These are phyloP conservation scores for Meta bourneti DNA, from an alignment of 2,888 invertebrate genomes.

Conservation along the genomic window DNA sequence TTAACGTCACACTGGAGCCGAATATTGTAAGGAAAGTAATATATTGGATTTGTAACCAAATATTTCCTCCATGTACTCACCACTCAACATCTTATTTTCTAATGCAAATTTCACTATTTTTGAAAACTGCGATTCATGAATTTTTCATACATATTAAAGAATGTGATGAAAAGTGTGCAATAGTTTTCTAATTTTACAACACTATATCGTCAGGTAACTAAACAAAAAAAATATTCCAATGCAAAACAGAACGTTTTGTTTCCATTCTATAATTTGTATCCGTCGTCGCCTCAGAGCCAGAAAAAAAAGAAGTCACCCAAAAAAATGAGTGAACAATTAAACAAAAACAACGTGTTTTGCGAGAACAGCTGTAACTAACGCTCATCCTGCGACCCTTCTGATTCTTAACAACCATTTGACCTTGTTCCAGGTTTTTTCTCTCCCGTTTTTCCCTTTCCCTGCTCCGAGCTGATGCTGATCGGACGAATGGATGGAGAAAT, in stretches of 20 bases:
- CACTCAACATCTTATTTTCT: too few species aligned
- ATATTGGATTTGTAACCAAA: too few species aligned
- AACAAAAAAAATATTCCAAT: neutral
- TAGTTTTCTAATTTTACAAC: neutral
- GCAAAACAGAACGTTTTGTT: neutral
- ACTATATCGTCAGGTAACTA: neutral
- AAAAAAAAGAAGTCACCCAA: conserved; percentile 22
- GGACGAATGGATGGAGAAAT: conserved; percentile 69
- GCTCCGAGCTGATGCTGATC: conserved; percentile 48
- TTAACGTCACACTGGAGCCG: too few species aligned
- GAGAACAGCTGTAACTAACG: conserved; percentile 75
- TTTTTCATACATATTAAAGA: too few species aligned
- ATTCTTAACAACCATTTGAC: conserved; percentile 72
- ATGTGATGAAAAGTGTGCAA: too few species aligned
- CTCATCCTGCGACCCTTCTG: conserved; percentile 53
- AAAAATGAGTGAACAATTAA: conserved; percentile 65
- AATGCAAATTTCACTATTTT: too few species aligned
- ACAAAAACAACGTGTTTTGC: conserved; percentile 50
- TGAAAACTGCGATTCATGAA: too few species aligned
- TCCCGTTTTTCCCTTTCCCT: conserved; percentile 44
- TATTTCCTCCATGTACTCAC: too few species aligned
- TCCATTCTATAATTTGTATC: conserved; percentile 49
- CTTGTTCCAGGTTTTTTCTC: conserved; percentile 68
- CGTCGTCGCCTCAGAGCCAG: conserved; percentile 12
- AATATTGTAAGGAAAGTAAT: too few species aligned